Base-by-base conservation (phyloP, 2,888 invertebrate genomes). In the Epinotia brunnichana region DNA sequence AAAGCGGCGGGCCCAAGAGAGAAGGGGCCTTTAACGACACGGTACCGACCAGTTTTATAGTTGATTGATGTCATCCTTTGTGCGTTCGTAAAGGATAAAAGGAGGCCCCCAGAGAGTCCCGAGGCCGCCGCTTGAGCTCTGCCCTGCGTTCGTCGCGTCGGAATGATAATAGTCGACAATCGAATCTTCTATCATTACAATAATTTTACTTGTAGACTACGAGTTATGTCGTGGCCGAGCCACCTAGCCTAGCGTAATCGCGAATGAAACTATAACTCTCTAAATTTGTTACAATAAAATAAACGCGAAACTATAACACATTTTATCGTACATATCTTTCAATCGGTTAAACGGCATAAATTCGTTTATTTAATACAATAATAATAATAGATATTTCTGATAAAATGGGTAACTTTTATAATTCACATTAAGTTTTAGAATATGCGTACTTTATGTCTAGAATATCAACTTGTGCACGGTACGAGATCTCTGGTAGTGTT, bases 211-310 rank as follows among this genome's bases (percentile, higher is more conserved):
- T 79, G 83, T 85, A 81, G 85, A 77, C 90, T 90, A 91, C 85
- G 80, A 81, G 84, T 88, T 86, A 88, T 81, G 88, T 85, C 75
- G 88, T 89, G 91, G 91, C 89, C 85, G 88, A 80, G 89, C 91
- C 91, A 91, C 90, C 90, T 92, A 92, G 80, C 89, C 92, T 92
- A 92, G 91, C 91, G 90, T 90, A 87, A 88, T 87, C 86, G 87
- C 87, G 88, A 90, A 88, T 88, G 77, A 90, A 91, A 90, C 87
- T 77, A 89, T 90, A 90, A 90, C 89, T 74, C 84, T 77, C 89
- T 92, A 90, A 90, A 88, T 89, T 88, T 87, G 82, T 87, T 85
- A 85, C 86, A 88, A 90, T 88, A 88, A 91, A 91, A 87, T 88
- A 86, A 90, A 91, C 85, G 77, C 83, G 85, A 83, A 89, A 90